These are phyloP conservation scores for Gallirallus australis DNA, from an alignment of 2,797 vertebrate species.

Conservation along the genomic window DNA sequence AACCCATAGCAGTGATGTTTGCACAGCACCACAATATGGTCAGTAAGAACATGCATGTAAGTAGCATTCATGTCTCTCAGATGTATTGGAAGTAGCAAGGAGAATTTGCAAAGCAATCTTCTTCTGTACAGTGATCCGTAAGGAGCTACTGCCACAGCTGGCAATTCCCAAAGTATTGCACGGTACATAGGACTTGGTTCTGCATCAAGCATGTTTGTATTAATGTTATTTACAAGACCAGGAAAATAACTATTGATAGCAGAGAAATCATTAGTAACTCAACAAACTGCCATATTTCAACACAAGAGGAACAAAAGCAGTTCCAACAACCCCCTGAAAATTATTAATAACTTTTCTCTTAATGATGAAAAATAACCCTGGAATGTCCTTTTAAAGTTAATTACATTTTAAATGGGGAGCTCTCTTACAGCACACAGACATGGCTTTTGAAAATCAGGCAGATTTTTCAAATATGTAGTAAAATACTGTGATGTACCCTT, in stretches of 20 bases:
- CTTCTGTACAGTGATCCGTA: not conserved
- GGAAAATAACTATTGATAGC: not conserved
- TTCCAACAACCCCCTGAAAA: not conserved
- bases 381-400: constrained; percentile 46
- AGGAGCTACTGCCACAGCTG: not conserved
- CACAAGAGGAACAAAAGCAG: not conserved
- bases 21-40: not conserved
- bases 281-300: not conserved
- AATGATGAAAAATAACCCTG: constrained; percentile 29
- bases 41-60: not conserved
- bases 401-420: constrained; percentile 38
- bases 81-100: not conserved
- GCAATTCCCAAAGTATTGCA: not conserved
- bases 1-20: not conserved
- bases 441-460: constrained; percentile 44
- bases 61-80: not conserved
- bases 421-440: constrained; percentile 3
- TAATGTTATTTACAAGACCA: not conserved
- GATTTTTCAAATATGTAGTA: constrained; percentile 58
- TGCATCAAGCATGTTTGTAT: not conserved
- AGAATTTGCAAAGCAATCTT: not conserved
- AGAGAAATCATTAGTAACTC: not conserved
- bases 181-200: not conserved
- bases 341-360: not conserved
- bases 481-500: constrained; percentile 46